Base-by-base conservation (phyloP, 2,797 vertebrate species). In the Calcarius lapponicus region DNA sequence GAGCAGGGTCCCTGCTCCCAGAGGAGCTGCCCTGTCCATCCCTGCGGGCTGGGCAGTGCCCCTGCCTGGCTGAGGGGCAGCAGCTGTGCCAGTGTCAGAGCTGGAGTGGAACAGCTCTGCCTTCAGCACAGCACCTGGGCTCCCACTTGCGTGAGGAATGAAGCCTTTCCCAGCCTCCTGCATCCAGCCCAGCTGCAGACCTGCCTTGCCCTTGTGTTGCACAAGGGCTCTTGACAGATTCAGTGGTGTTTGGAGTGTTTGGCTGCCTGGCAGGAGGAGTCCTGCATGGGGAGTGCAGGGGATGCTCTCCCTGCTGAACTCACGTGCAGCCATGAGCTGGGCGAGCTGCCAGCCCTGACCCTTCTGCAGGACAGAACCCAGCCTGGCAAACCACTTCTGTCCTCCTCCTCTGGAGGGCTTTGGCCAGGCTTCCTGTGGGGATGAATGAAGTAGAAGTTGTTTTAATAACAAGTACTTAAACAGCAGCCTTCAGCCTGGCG, bases 11-110 rank as follows among this genome's bases (percentile, higher is more conserved):
- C 13, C 0, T 17, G 38, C 60, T 66, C 31, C 42, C 25, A 2
- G 0, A 1, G 11, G 80, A 57, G 45, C 56, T 60, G 50, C 34
- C 31, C n/a, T 56, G 22, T 3, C 38, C 13, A 0, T 17, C 48
- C 54, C 54, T 34, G 5, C 0, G 2, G 2, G 24, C 60, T 10
- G 25, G 22, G 4, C 66, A 38, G 0, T 13, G 2, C 12, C 56
- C 3, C 50, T 1, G 40, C 18, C 29, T 22, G 10, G 8, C 34
- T 65, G 3, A 1, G 32, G n/a, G 31, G 21, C 20, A 36, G 25
- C 29, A 67, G 12, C 50, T 4, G 1, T 8, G 48, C 15, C 22
- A 2, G 13, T 0, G 1, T 18, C 76, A 42, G 32, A 34, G n/a
- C 47, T 34, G 21, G 17, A 57, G 42, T 0, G 26, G 13, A 22